phyloP scores from a whole-genome alignment of 2,888 invertebrate genomes.

The Macrophya alboannulata region DNA sequence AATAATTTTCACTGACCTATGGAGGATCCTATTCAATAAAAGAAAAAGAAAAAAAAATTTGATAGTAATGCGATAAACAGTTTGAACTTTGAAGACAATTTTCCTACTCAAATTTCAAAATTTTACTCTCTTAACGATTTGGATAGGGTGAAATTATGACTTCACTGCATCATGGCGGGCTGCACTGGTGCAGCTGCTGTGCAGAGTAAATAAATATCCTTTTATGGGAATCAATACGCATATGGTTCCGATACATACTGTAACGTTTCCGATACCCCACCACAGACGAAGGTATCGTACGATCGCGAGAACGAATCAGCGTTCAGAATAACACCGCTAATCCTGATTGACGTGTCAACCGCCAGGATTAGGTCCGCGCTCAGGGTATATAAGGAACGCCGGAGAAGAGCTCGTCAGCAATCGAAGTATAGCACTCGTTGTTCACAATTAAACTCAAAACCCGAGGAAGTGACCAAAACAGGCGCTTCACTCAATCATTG shows the following conservation, averaged over 20 bases:
- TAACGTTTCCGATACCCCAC: too few species aligned
- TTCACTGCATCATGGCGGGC: not conserved
- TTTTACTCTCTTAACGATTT: not conserved
- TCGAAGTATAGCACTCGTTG: too few species aligned
- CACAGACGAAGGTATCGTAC: too few species aligned
- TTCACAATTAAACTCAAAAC: too few species aligned
- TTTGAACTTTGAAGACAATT: not conserved
- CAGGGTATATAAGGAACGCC: too few species aligned
- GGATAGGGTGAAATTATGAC: conserved; percentile 8
- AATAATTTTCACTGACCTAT: not conserved
- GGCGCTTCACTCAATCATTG: too few species aligned
- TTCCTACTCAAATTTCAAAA: not conserved
- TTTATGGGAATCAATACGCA: conserved; percentile 38
- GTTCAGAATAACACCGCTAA: too few species aligned
- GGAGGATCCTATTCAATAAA: not conserved
- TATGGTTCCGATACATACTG: not conserved
- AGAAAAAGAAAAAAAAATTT: not conserved
- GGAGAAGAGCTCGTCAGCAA: too few species aligned
- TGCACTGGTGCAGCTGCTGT: not conserved
- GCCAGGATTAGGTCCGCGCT: too few species aligned
- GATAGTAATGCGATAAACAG: not conserved
- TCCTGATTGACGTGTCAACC: too few species aligned
- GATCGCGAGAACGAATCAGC: too few species aligned
- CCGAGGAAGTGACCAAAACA: too few species aligned
- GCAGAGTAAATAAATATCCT: conserved; percentile 2